Evolutionary conservation across 2,797 vertebrate species (phyloP).

Genomic region (Coracias cyanogaster): DNA sequence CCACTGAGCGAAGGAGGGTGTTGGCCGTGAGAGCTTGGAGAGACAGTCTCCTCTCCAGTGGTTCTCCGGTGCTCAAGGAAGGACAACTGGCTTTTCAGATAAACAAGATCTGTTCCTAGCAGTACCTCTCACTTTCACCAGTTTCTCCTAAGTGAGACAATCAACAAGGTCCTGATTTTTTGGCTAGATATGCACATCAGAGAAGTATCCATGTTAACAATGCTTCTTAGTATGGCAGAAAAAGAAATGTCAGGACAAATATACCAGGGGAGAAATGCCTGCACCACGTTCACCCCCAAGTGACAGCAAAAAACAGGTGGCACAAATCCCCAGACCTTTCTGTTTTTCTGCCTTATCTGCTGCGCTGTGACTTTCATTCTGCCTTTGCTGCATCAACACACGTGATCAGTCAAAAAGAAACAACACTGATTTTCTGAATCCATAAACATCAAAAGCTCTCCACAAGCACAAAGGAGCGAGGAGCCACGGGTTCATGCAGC

Average conservation of each 20-base stretch:
- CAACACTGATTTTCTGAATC: background rate
- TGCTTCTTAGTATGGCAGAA: background rate
- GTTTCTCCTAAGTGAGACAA: background rate
- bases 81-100: background rate
- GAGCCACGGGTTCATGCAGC: background rate
- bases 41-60: background rate
- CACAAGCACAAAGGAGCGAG: background rate
- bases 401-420: background rate
- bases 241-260: background rate
- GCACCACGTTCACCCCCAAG: background rate
- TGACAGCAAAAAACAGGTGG: background rate
- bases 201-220: background rate
- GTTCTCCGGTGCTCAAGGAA: background rate
- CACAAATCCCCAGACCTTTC: background rate
- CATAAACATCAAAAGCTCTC: background rate
- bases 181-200: background rate
- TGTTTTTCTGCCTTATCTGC: background rate
- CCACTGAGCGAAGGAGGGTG: background rate
- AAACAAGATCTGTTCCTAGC: background rate
- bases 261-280: background rate
- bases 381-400: background rate
- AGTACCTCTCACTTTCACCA: background rate
- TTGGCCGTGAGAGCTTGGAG: background rate
- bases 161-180: background rate
- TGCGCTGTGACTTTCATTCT: background rate